phyloP scores from a whole-genome alignment of 2,113 vertebrate genomes.

The Ceyx melanurus region DNA sequence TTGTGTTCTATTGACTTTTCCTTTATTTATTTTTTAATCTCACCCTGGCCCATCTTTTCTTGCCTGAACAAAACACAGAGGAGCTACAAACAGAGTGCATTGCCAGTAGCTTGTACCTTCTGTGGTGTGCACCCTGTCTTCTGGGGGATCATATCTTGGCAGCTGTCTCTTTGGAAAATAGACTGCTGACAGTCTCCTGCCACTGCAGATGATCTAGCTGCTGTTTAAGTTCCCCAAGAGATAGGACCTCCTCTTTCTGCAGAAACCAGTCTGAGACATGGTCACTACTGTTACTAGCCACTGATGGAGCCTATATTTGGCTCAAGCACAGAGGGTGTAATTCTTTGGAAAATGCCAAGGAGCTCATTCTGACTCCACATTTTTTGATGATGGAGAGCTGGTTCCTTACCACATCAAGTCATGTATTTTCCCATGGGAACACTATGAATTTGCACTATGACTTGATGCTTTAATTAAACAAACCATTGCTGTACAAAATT shows the following conservation, averaged over 20 bases:
- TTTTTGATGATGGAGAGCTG: neutral
- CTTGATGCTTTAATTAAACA: slow-evolving; percentile 43
- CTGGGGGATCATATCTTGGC: neutral
- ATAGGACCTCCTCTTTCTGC: neutral
- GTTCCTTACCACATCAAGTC: neutral
- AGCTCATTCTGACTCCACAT: neutral
- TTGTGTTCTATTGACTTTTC: neutral
- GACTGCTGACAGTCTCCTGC: neutral
- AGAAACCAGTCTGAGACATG: neutral
- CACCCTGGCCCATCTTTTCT: neutral
- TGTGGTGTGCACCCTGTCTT: neutral
- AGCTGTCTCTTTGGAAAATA: neutral
- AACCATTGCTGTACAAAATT: neutral
- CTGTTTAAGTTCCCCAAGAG: neutral
- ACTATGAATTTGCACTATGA: neutral
- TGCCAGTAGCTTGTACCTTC: neutral
- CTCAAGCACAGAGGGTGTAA: neutral
- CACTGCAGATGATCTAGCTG: neutral
- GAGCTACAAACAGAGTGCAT: neutral
- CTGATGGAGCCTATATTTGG: neutral
- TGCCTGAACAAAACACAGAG: neutral
- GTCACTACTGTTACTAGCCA: neutral
- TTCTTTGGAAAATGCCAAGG: neutral
- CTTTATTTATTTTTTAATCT: neutral
- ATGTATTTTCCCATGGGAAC: slow-evolving; percentile 21